Evolutionary conservation across 2,797 vertebrate species (phyloP).

Genomic region (Hippoglossus hippoglossus): DNA sequence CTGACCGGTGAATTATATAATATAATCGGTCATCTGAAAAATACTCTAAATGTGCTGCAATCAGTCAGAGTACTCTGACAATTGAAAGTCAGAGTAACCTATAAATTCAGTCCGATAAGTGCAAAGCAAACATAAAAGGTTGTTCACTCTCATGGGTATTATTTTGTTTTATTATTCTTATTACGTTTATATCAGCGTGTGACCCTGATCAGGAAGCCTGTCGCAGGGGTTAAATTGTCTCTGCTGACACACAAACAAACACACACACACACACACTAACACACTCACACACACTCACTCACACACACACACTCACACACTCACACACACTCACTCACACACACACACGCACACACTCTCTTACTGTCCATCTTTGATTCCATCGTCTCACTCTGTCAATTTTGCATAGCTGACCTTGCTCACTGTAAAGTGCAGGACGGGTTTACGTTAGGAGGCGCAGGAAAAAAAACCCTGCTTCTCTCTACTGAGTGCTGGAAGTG

Average conservation of each 20-base stretch:
- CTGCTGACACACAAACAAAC: slow-evolving; percentile 13
- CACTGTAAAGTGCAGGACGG: slow-evolving; percentile 23
- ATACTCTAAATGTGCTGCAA: neutral
- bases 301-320: neutral
- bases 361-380: slow-evolving; percentile 28
- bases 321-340: too few relatives aligned
- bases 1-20: neutral
- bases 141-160: slow-evolving; percentile 19
- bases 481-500: slow-evolving; percentile 28
- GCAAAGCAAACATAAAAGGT: slow-evolving; percentile 8
- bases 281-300: too few relatives aligned
- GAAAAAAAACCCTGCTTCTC: slow-evolving; percentile 23
- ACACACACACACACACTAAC: too few relatives aligned
- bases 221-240: slow-evolving; percentile 32
- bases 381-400: slow-evolving; percentile 41
- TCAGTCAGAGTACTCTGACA: too few relatives aligned
- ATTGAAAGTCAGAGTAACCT: slow-evolving; percentile 1
- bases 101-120: neutral
- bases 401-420: slow-evolving; percentile 59
- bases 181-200: slow-evolving; percentile 30
- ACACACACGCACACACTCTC: neutral
- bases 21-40: neutral
- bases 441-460: slow-evolving; percentile 33
- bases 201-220: slow-evolving; percentile 41
- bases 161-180: slow-evolving; percentile 16